Evolutionary conservation across 2,888 invertebrate genomes (phyloP).

Genomic region (Aleiodes alternator): DNA sequence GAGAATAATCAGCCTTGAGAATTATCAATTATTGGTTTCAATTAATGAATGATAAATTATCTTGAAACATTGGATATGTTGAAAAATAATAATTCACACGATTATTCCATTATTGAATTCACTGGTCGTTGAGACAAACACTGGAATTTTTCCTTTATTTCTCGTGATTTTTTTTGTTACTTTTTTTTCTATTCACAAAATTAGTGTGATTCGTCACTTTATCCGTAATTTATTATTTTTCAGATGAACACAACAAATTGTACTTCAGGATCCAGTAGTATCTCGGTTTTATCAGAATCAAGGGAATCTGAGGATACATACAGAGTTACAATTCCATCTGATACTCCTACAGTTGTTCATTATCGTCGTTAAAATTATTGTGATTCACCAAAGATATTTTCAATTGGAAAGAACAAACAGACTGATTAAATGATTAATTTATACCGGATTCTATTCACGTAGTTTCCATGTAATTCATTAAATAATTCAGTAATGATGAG

Average conservation of each 20-base stretch:
- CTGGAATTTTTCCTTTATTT: background rate
- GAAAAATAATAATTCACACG: background rate
- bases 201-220: background rate
- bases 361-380: constrained; percentile 21
- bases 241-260: constrained; percentile 6
- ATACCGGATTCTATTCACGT: too few species aligned
- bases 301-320: constrained; percentile 2
- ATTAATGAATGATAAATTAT: background rate
- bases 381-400: constrained; percentile 2
- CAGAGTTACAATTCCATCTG: constrained; percentile 8
- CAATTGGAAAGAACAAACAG: background rate
- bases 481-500: too few species aligned
- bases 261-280: constrained; percentile 26
- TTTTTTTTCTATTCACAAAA: background rate
- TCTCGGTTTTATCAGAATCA: background rate
- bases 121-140: too few species aligned
- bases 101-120: background rate
- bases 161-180: background rate
- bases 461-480: too few species aligned
- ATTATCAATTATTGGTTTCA: background rate
- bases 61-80: background rate
- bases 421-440: too few species aligned
- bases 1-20: constrained; percentile 8
- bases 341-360: background rate
- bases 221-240: constrained; percentile 15